Evolutionary conservation across 2,113 vertebrate species (phyloP).

Genomic region (Isichthys henryi): DNA sequence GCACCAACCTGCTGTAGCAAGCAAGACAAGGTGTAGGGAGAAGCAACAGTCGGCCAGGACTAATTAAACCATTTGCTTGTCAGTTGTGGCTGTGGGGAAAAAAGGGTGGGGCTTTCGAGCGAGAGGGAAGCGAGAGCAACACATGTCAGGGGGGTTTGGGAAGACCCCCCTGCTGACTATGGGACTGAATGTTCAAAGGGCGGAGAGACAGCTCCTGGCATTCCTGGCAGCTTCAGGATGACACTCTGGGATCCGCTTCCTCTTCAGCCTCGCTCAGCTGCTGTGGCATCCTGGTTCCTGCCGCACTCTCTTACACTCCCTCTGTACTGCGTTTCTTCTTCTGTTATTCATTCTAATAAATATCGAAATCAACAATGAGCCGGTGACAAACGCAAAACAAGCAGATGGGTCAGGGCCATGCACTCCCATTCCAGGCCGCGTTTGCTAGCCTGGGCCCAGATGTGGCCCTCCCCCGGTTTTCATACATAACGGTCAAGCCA

Average conservation of each 20-base stretch:
- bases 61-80: conserved; percentile 44
- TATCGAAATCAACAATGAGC: neutral
- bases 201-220: neutral
- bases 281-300: neutral
- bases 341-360: neutral
- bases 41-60: conserved; percentile 38
- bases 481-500: neutral
- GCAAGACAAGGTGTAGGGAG: conserved; percentile 36
- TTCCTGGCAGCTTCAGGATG: neutral
- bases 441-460: neutral
- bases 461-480: neutral
- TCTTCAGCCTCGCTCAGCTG: neutral
- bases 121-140: conserved; percentile 24
- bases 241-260: neutral
- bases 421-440: neutral
- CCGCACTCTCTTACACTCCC: neutral
- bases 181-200: neutral
- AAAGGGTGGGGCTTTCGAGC: conserved; percentile 28
- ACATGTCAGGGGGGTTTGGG: neutral
- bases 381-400: neutral
- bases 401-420: neutral
- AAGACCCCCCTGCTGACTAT: neutral
- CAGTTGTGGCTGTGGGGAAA: conserved; percentile 25
- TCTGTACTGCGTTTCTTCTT: neutral
- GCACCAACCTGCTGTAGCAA: conserved; percentile 23